Base-by-base conservation (phyloP, 1,140 invertebrate genomes). In the Hylaeus anthracinus region DNA sequence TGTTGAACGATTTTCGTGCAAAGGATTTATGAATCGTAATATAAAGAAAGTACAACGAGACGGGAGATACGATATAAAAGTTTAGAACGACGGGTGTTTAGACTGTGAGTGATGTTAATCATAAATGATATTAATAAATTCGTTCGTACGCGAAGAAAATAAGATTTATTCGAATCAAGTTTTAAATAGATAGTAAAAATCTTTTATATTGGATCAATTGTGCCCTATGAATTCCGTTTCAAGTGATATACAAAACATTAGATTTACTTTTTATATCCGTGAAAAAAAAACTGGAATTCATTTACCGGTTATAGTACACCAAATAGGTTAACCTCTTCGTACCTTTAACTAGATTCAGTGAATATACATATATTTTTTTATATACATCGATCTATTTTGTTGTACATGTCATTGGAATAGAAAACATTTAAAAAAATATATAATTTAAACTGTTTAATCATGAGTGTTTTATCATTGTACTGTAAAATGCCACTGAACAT, bases 81-180 rank as follows among this genome's bases (percentile, higher is more conserved):
- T 86, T 61, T 51, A 37, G 26, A 26, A 58, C 61, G 26, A 41
- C 43, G 9, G 1, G 72, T 55, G 14, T 0, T 65, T 86, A 73
- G 79, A 79, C 15, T 15, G 85, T 86, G 73, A 86, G 84, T 86
- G 53, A 56, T 55, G 8, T 45, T 39, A 45, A 15, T 4, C 6
- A n/a, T 48, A 41, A 51, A 1, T 5, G 37, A 48, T 53, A 9
- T 51, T 1, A 61, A 61, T 55, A 12, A 45, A 43, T 51, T 84
- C 76, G 1, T 65, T 56, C 4, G 8, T 5, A 10, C 14, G 14
- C 4, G 9, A 67, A 51, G 0, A 8, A 60, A 48, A 15, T 26
- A 37, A 2, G 12, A 58, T 51, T 60, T 61, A 10, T 41, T 12
- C 41, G 14, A 1, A 14, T 39, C n/a, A 26, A 43, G 4, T 37